phyloP scores from a whole-genome alignment of 1,140 invertebrate species.

The Pomacea maculata region DNA sequence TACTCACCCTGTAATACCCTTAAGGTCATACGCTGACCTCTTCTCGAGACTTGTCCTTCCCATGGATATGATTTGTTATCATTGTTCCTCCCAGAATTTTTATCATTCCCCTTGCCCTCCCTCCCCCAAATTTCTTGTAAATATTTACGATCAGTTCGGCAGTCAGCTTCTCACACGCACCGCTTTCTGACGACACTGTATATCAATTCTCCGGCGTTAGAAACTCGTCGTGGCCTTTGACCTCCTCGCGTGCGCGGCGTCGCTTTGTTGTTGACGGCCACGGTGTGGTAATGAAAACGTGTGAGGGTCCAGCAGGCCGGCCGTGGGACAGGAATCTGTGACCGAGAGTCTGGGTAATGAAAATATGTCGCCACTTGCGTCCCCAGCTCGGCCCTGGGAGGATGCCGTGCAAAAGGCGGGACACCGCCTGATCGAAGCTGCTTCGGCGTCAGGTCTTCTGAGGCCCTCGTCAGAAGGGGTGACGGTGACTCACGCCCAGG shows the following conservation, averaged over 20 bases:
- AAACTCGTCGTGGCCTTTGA: too few relatives aligned
- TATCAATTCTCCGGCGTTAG: too few relatives aligned
- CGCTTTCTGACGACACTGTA: not conserved
- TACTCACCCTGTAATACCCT: not conserved
- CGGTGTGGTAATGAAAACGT: too few relatives aligned
- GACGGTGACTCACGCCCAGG: too few relatives aligned
- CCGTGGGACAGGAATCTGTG: not conserved
- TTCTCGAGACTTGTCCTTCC: not conserved
- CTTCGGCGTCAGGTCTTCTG: too few relatives aligned
- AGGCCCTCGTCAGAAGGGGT: too few relatives aligned
- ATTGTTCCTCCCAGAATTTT: not conserved
- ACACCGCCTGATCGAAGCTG: too few relatives aligned
- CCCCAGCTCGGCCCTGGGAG: not conserved
- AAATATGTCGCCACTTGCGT: slow-evolving; percentile 2
- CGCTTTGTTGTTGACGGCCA: too few relatives aligned
- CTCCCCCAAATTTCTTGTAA: not conserved
- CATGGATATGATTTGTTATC: not conserved
- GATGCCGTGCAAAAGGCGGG: too few relatives aligned
- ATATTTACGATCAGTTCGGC: too few relatives aligned
- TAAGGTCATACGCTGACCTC: not conserved
- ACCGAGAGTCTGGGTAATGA: slow-evolving; percentile 2
- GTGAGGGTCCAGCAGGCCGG: not conserved
- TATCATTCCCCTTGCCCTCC: not conserved
- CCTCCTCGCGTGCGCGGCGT: too few relatives aligned
- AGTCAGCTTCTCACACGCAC: not conserved